Evolutionary conservation across 1,140 invertebrate genomes (phyloP).

Genomic region (Cotesia glomerata): DNA sequence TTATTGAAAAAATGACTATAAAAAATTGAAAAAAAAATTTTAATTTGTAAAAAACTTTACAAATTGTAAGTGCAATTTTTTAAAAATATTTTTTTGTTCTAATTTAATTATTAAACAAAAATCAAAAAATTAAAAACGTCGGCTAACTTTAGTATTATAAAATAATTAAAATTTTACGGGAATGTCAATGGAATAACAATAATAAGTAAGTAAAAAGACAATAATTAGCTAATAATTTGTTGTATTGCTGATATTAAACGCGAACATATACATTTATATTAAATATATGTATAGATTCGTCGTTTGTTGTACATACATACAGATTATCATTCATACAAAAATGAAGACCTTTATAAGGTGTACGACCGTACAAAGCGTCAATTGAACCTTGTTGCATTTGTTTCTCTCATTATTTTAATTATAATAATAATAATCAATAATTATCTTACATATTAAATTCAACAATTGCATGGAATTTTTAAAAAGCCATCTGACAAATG

Average conservation of each 20-base stretch:
- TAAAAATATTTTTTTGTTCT: no score
- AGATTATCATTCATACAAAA: conserved; percentile 33
- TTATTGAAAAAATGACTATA: no score
- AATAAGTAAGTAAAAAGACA: conserved; percentile 33
- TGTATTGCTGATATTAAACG: conserved; percentile 1
- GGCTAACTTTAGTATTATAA: no score
- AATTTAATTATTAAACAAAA: no score
- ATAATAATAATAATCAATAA: no score
- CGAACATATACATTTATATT: conserved; percentile 7
- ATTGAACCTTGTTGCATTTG: conserved; percentile 36
- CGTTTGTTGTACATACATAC: conserved; percentile 1
- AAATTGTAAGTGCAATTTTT: no score
- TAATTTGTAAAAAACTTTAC: no score
- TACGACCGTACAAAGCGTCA: conserved; percentile 57
- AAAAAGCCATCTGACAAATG: conserved; percentile 26
- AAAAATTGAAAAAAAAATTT: no score
- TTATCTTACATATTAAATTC: conserved; percentile 60
- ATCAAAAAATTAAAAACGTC: no score
- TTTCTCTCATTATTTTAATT: conserved; percentile 22
- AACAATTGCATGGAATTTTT: conserved; percentile 55
- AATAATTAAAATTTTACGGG: no score
- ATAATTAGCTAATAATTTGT: conserved; percentile 5
- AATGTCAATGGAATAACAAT: conserved; percentile 54
- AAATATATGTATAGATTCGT: conserved; percentile 10
- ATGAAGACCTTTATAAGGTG: conserved; percentile 38